A percentile compares a stretch with the other conserved stretches of the same genome.
phyloP scores from a whole-genome alignment of 2,797 vertebrate genomes.

The Rhabdophis nuchalis region DNA sequence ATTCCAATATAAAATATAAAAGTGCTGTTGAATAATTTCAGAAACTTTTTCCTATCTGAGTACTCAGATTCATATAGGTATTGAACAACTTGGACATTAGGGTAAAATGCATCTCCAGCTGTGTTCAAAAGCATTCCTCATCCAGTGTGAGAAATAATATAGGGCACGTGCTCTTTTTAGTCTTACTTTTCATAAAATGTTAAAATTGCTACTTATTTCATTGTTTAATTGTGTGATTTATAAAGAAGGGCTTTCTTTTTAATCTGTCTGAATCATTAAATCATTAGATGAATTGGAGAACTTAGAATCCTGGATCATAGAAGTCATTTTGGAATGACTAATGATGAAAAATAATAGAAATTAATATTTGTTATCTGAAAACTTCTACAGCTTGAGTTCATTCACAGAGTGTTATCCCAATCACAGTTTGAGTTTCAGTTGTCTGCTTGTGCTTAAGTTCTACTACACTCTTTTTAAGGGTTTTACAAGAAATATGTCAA shows the following conservation, averaged over 20 bases:
- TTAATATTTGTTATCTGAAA: neutral
- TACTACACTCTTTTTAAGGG: no score
- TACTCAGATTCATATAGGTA: neutral
- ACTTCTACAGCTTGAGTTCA: neutral
- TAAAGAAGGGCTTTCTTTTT: neutral
- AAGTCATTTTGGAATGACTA: neutral
- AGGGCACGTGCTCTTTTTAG: neutral
- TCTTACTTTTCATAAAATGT: neutral
- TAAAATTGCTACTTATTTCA: neutral
- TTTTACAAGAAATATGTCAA: no score
- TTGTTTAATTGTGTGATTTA: neutral
- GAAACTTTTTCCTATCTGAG: neutral
- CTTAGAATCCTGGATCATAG: neutral
- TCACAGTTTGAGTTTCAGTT: no score
- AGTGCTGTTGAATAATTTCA: neutral
- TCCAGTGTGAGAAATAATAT: neutral
- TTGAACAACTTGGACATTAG: neutral
- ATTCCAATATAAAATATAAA: neutral
- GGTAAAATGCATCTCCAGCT: neutral
- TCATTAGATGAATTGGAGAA: neutral
- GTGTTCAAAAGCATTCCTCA: neutral
- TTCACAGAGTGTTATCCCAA: neutral
- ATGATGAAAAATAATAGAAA: neutral
- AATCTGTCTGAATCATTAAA: neutral
- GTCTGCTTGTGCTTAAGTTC: no score